A percentile compares a stretch with the other conserved stretches of the same genome.
These are phyloP conservation scores for Hydriomena furcata DNA, from an alignment of 2,888 invertebrate genomes.

Conservation along the genomic window DNA sequence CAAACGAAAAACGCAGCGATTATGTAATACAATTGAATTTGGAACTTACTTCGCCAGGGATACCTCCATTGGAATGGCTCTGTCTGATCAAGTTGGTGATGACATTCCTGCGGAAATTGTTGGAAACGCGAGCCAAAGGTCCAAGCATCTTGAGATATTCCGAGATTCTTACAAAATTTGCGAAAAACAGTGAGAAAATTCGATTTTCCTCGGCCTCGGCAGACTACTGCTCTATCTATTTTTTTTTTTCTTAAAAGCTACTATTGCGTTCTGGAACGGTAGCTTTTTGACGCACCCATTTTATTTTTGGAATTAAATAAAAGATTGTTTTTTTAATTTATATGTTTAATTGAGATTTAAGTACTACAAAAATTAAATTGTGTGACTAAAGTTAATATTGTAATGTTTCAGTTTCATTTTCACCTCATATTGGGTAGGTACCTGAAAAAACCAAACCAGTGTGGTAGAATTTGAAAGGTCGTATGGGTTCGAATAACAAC, in stretches of 20 bases:
- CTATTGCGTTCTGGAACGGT: constrained; percentile 54
- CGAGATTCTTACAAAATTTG: constrained; percentile 29
- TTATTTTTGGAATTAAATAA: constrained; percentile 36
- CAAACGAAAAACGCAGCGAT: constrained; percentile 44
- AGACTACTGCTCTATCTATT: constrained; percentile 7
- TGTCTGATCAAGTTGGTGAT: constrained; percentile 70
- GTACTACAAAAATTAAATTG: constrained; percentile 25
- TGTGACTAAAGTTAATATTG: constrained; percentile 14
- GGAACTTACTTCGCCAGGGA: constrained; percentile 75
- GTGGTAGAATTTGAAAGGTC: constrained; percentile 14
- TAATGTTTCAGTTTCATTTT: neutral
- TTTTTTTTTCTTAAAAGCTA: constrained; percentile 50
- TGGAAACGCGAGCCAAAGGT: constrained; percentile 67
- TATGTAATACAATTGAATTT: constrained; percentile 64
- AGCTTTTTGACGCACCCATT: constrained; percentile 47
- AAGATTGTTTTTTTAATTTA: constrained; percentile 26
- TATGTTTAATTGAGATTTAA: constrained; percentile 25
- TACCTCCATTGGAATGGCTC: constrained; percentile 66
- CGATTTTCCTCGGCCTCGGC: constrained; percentile 43
- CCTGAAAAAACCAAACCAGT: constrained; percentile 19
- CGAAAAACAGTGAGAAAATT: constrained; percentile 43
- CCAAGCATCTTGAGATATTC: constrained; percentile 61
- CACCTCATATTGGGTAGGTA: neutral
- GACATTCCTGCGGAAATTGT: constrained; percentile 70
- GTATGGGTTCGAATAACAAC: neutral